phyloP scores from a whole-genome alignment of 2,113 vertebrate species.

The Cettia cetti region DNA sequence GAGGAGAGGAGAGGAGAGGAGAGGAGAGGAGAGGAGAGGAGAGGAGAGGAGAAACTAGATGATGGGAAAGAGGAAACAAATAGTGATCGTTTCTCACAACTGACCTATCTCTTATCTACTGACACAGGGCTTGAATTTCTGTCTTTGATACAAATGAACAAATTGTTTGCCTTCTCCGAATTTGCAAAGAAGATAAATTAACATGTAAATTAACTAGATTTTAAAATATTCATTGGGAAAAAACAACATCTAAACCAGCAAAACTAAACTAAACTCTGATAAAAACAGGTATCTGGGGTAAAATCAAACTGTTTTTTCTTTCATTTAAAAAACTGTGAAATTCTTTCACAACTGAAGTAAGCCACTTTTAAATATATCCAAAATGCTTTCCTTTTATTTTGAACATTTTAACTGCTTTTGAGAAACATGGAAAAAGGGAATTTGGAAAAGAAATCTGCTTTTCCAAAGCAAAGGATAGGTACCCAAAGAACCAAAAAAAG shows the following conservation, averaged over 20 bases:
- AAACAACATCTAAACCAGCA: background rate
- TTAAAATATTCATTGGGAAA: background rate
- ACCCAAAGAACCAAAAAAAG: background rate
- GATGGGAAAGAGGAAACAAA: too few relatives aligned
- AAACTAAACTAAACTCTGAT: background rate
- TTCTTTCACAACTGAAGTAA: background rate
- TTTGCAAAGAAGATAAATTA: too few relatives aligned
- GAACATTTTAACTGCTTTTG: background rate
- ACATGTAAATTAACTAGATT: background rate
- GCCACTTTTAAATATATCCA: background rate
- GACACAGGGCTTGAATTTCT: too few relatives aligned
- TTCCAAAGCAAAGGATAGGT: background rate
- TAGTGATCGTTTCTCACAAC: too few relatives aligned
- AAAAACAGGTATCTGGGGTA: background rate
- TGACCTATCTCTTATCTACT: too few relatives aligned
- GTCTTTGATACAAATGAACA: too few relatives aligned
- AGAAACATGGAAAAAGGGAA: background rate
- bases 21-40: too few relatives aligned
- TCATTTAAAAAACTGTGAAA: background rate
- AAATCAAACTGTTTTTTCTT: background rate
- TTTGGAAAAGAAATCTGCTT: background rate
- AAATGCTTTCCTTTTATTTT: background rate
- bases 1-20: too few relatives aligned
- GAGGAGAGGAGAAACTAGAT: too few relatives aligned
- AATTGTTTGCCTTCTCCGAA: too few relatives aligned